Evolutionary conservation across 2,113 vertebrate genomes (phyloP), one percentile per base, ranked within the genome.

Genomic region (Nestor notabilis): DNA sequence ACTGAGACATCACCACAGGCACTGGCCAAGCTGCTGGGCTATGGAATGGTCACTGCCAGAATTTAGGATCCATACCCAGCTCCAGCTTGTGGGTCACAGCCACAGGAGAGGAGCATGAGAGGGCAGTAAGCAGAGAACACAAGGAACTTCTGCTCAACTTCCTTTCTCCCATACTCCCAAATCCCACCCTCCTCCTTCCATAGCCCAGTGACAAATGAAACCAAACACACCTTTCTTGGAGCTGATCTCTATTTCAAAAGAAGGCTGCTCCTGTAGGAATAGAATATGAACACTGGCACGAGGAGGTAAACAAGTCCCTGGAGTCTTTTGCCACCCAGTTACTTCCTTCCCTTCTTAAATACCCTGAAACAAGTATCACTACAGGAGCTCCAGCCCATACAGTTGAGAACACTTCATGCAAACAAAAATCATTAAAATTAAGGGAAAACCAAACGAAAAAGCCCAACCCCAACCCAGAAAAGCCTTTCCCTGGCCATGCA

Each of bases 191-290:
- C 41, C 17, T 69, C 61, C 50, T n/a, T 5, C 25, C 58, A 1
- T 0, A 3, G 43, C 6, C 6, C 68, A 80, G 72, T 0, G 78
- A 37, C 0, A 2, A 37, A 49, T 1, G 39, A 92, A 77, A 92
- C 3, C 29, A 25, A 65, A 44, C 43, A 78, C 79, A 58, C 41
- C 75, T 65, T 23, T 35, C 92, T 50, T 3, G 70, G 70, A 79
- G 95, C 80, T 66, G 70, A 63, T 52, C 83, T 94, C 94, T 96
- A 39, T 94, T 90, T 82, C 70, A 46, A 64, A 86, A 70, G 35
- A 27, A 60, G 65, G 55, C 65, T 82, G 90, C 77, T 86, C 87
- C 93, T 18, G 66, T 8, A 33, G 93, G 90, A 74, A 79, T 7
- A 24, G 78, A 61, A 46, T 5, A 17, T 0, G 28, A 72, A 49